Conservation (phyloP, 1,140 invertebrate species). For the Chironomus tepperi region DNA sequence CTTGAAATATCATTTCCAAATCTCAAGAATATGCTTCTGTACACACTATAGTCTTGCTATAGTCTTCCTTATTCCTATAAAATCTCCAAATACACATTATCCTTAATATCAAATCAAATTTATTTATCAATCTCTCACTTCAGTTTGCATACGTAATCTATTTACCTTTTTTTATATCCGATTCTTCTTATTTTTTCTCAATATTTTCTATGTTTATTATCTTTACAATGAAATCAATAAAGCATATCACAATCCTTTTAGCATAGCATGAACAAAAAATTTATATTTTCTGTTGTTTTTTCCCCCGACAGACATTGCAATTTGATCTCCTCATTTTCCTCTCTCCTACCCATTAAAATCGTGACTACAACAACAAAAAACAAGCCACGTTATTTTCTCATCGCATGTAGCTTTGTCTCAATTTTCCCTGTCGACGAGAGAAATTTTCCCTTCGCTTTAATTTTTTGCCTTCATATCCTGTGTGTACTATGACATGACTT, state of each 20-base stretch:
- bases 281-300: neutral
- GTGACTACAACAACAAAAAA: too few relatives aligned
- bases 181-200: too few relatives aligned
- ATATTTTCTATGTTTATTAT: neutral
- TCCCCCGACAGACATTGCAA: neutral
- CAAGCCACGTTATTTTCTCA: too few relatives aligned
- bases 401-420: too few relatives aligned
- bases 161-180: too few relatives aligned
- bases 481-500: neutral
- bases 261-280: neutral
- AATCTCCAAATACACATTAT: too few relatives aligned
- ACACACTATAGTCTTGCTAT: too few relatives aligned
- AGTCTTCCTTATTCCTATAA: too few relatives aligned
- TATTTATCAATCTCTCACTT: neutral
- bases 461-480: neutral
- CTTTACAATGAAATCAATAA: conserved; percentile 1
- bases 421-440: too few relatives aligned
- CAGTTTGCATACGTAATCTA: neutral
- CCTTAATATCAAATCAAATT: neutral
- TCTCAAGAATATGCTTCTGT: too few relatives aligned
- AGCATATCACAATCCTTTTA: neutral
- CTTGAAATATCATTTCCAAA: too few relatives aligned
- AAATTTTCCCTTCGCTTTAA: neutral
- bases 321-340: neutral
- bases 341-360: neutral